These are phyloP conservation scores for Muscina levida DNA, from an alignment of 2,888 invertebrate genomes.

Conservation along the genomic window DNA sequence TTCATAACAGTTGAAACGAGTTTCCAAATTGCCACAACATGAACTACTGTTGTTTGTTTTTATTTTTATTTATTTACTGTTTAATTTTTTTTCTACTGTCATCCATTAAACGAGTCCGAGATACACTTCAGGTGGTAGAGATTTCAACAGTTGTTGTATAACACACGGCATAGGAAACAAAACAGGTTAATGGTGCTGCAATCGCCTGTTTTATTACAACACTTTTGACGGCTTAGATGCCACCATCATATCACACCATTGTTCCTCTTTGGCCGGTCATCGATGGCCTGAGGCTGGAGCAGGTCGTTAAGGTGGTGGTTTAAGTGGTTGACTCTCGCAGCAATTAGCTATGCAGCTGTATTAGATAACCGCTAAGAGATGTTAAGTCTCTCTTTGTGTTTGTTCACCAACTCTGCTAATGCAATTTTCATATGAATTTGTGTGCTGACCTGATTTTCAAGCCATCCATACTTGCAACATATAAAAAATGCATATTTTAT, in stretches of 20 bases:
- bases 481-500: slow-evolving; percentile 22
- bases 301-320: too few relatives aligned
- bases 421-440: too few relatives aligned
- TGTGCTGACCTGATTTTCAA: slow-evolving; percentile 7
- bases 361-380: not conserved
- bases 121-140: slow-evolving; percentile 7
- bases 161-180: slow-evolving; percentile 51
- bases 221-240: not conserved
- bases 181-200: slow-evolving; percentile 1
- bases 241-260: slow-evolving; percentile 4
- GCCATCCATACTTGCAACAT: not conserved
- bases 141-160: slow-evolving; percentile 31
- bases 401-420: too few relatives aligned
- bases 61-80: slow-evolving; percentile 21
- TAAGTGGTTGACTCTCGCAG: too few relatives aligned
- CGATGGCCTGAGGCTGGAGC: too few relatives aligned
- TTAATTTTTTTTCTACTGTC: not conserved
- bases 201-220: slow-evolving; percentile 19
- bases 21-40: slow-evolving; percentile 10
- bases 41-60: slow-evolving; percentile 35
- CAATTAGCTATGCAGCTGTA: too few relatives aligned
- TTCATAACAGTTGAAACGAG: slow-evolving; percentile 27
- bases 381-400: too few relatives aligned
- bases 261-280: not conserved
- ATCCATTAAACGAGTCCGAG: not conserved